Percentiles rank a stretch among this genome's conserved stretches.
These are phyloP conservation scores for Crenichthys baileyi DNA, from an alignment of 2,797 vertebrate species.

Conservation along the genomic window DNA sequence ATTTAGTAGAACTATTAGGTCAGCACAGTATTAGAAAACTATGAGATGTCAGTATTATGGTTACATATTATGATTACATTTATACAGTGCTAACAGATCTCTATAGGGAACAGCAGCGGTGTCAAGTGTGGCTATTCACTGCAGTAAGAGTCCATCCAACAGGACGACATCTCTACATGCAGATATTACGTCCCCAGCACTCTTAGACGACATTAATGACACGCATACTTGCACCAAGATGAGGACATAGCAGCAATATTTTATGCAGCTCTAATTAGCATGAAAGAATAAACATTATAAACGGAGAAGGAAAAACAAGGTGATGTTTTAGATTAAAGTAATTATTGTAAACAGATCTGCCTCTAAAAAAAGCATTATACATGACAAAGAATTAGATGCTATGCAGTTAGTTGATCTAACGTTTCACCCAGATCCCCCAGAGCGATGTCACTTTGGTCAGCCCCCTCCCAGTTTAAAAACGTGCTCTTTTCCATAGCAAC, in stretches of 20 bases:
- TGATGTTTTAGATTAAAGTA: neutral
- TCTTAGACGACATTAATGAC: no score
- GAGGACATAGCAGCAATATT: no score
- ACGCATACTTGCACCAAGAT: no score
- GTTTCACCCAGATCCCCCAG: constrained; percentile 33
- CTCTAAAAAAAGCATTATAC: neutral
- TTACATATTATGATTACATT: neutral
- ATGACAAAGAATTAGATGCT: neutral
- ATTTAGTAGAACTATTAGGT: neutral
- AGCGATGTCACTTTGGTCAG: constrained; percentile 49
- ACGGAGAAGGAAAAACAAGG: neutral
- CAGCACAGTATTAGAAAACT: neutral
- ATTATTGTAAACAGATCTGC: neutral
- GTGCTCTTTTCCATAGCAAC: constrained; percentile 76
- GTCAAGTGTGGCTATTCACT: neutral
- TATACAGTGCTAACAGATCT: neutral
- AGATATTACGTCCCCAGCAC: no score
- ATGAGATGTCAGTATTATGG: neutral
- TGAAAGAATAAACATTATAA: no score
- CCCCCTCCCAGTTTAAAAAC: constrained; percentile 50
- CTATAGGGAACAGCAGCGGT: neutral
- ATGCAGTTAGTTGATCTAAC: constrained; percentile 23
- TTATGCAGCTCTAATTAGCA: no score
- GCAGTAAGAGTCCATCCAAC: neutral
- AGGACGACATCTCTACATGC: no score